These are phyloP conservation scores for Vanacampus margaritifer DNA, from an alignment of 2,113 vertebrate genomes.

Conservation along the genomic window DNA sequence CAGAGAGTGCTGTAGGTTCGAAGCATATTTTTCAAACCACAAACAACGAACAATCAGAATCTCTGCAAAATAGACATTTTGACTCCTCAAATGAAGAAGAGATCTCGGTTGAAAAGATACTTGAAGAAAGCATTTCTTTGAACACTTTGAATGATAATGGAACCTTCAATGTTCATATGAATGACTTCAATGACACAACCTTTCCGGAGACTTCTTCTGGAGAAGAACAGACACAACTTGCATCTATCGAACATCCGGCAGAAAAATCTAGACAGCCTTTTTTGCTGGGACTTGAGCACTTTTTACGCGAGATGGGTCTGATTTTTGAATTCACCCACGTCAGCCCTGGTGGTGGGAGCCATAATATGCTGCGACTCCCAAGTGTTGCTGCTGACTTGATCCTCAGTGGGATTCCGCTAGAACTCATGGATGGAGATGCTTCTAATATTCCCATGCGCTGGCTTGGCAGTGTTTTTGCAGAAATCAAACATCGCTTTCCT, in stretches of 20 bases:
- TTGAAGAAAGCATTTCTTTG: neutral
- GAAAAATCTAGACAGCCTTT: conserved; percentile 1
- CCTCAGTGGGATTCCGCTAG: conserved; percentile 65
- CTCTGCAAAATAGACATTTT: neutral
- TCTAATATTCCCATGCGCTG: conserved; percentile 61
- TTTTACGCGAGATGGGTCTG: conserved; percentile 70
- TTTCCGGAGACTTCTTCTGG: neutral
- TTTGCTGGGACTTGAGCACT: conserved; percentile 67
- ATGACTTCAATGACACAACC: neutral
- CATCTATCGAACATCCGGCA: conserved; percentile 6
- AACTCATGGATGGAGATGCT: conserved; percentile 71
- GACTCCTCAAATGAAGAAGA: neutral
- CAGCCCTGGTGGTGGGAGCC: conserved; percentile 34
- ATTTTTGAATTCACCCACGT: conserved; percentile 67
- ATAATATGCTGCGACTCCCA: conserved; percentile 58
- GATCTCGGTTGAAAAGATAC: neutral
- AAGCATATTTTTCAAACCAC: neutral
- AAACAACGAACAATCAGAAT: neutral
- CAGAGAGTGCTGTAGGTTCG: neutral
- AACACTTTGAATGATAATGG: neutral
- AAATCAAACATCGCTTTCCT: conserved; percentile 53
- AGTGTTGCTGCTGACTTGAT: conserved; percentile 63
- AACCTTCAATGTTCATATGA: neutral
- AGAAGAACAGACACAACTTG: conserved; percentile 4
- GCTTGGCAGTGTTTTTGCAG: conserved; percentile 60